phyloP scores from a whole-genome alignment of 2,797 vertebrate genomes.

The Eulemur mongoz region DNA sequence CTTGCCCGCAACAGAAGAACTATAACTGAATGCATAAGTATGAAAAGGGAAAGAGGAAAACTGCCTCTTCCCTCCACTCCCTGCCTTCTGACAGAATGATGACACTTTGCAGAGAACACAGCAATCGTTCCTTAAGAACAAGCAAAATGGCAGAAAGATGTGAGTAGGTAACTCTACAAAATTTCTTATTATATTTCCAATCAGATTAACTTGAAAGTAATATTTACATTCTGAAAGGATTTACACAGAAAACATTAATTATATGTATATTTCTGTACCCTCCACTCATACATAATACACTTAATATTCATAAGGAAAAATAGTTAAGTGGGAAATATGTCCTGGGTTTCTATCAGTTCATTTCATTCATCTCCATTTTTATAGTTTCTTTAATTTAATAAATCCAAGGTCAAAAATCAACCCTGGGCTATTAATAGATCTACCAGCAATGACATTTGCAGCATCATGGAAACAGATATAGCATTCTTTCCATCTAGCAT shows the following conservation, averaged over 20 bases:
- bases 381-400: slow-evolving; percentile 73
- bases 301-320: slow-evolving; percentile 54
- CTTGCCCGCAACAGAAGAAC: not conserved
- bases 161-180: not conserved
- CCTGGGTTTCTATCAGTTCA: slow-evolving; percentile 40
- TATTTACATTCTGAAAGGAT: slow-evolving; percentile 34
- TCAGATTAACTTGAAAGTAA: slow-evolving; percentile 14
- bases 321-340: not conserved
- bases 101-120: not conserved
- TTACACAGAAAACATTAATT: slow-evolving; percentile 16
- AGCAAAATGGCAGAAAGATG: not conserved
- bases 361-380: slow-evolving; percentile 54
- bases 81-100: not conserved
- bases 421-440: slow-evolving; percentile 75
- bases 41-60: not conserved
- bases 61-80: accelerated
- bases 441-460: slow-evolving; percentile 65
- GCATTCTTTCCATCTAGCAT: slow-evolving; percentile 58
- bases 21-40: not conserved
- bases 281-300: not conserved
- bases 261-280: not conserved
- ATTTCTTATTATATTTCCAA: not conserved
- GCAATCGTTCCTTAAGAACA: not conserved
- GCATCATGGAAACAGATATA: slow-evolving; percentile 83
- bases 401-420: slow-evolving; percentile 81